phyloP scores from a whole-genome alignment of 1,140 invertebrate genomes.

The Tetranychus cinnabarinus region DNA sequence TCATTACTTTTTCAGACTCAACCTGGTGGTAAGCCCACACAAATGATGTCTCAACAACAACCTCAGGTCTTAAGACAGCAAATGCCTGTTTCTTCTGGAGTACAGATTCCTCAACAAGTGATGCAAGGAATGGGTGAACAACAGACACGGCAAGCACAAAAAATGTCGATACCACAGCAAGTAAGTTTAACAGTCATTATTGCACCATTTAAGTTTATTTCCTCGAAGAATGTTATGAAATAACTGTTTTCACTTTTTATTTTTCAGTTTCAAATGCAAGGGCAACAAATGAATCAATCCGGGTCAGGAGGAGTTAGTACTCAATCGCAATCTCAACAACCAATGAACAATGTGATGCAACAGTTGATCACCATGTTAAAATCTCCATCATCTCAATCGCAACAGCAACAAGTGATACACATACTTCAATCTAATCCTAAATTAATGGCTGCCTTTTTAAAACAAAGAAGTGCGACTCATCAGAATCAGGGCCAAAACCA shows the following conservation, averaged over 20 bases:
- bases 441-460: constrained; percentile 87
- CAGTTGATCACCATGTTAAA: constrained; percentile 69
- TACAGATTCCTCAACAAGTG: not conserved
- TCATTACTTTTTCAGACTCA: not conserved
- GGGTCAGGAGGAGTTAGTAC: constrained; percentile 7
- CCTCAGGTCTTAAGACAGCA: constrained; percentile 1
- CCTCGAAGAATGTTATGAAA: not conserved
- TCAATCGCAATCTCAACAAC: constrained; percentile 10
- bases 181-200: not conserved
- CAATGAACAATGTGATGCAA: constrained; percentile 41
- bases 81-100: not conserved
- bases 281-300: constrained; percentile 10
- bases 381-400: constrained; percentile 65
- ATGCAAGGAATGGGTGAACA: not conserved
- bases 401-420: constrained; percentile 70
- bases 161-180: not conserved
- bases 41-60: constrained; percentile 4
- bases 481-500: constrained; percentile 13
- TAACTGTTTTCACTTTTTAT: constrained; percentile 4
- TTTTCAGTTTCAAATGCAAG: constrained; percentile 2
- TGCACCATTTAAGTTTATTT: not conserved
- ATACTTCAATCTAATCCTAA: constrained; percentile 85
- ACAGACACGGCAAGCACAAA: constrained; percentile 2
- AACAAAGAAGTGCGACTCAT: constrained; percentile 41
- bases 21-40: not conserved